These are phyloP conservation scores for Calameuta idolon DNA, from an alignment of 2,888 invertebrate genomes.

Conservation along the genomic window DNA sequence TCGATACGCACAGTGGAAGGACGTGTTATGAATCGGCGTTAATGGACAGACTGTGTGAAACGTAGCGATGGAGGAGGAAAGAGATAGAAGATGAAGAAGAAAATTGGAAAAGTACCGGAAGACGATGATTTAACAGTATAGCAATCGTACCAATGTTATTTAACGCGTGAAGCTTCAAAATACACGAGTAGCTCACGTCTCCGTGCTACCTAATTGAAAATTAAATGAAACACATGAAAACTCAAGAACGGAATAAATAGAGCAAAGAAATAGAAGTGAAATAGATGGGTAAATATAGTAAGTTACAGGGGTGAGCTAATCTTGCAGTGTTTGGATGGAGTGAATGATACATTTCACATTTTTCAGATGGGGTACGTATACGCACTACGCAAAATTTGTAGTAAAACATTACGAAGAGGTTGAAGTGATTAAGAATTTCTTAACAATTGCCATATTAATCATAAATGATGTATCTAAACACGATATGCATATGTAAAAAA, in stretches of 20 bases:
- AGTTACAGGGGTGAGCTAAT: background rate
- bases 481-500: background rate
- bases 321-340: too few relatives aligned
- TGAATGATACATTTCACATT: too few relatives aligned
- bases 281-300: background rate
- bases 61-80: too few relatives aligned
- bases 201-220: background rate
- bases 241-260: background rate
- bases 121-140: too few relatives aligned
- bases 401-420: background rate
- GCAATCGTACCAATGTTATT: too few relatives aligned
- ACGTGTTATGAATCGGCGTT: too few relatives aligned
- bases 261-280: background rate
- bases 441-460: background rate
- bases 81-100: too few relatives aligned
- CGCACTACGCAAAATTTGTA: background rate
- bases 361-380: too few relatives aligned
- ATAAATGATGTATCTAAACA: background rate
- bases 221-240: background rate
- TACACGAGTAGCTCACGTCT: background rate
- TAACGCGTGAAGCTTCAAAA: too few relatives aligned
- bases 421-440: background rate
- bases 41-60: too few relatives aligned
- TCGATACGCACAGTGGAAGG: too few relatives aligned
- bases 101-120: too few relatives aligned